A percentile compares a stretch with the other conserved stretches of the same genome.
Evolutionary conservation across 2,113 vertebrate species (phyloP).

Genomic region (Rhegmatorhina hoffmannsi): DNA sequence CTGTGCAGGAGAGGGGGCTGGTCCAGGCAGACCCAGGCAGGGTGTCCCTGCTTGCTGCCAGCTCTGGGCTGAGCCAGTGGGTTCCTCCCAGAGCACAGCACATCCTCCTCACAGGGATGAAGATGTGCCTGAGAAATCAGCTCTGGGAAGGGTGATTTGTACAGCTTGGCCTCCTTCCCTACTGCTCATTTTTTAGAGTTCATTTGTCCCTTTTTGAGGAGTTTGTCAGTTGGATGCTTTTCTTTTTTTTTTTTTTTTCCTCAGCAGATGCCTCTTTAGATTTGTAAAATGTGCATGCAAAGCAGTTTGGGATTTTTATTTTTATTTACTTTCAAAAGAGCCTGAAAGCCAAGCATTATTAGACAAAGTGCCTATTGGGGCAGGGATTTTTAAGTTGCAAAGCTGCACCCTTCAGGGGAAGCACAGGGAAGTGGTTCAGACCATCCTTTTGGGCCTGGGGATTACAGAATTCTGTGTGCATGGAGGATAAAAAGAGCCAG

Average conservation of each 20-base stretch:
- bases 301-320: neutral
- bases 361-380: neutral
- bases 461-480: neutral
- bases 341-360: neutral
- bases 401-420: neutral
- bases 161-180: neutral
- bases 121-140: neutral
- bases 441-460: accelerated
- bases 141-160: neutral
- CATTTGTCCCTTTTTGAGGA: conserved; percentile 14
- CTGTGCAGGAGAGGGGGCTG: neutral
- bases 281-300: neutral
- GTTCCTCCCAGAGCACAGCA: neutral
- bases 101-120: neutral
- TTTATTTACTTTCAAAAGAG: neutral
- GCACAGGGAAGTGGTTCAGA: neutral
- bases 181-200: conserved; percentile 1
- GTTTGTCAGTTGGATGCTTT: neutral
- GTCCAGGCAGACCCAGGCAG: neutral
- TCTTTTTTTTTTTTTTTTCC: neutral
- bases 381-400: neutral
- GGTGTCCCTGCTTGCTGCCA: neutral
- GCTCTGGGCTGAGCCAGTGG: neutral
- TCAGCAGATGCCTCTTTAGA: neutral
- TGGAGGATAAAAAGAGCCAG: neutral